A percentile compares a stretch with the other conserved stretches of the same genome.
Evolutionary conservation across 2,113 vertebrate species (phyloP).

Genomic region (Oreamnos americanus): DNA sequence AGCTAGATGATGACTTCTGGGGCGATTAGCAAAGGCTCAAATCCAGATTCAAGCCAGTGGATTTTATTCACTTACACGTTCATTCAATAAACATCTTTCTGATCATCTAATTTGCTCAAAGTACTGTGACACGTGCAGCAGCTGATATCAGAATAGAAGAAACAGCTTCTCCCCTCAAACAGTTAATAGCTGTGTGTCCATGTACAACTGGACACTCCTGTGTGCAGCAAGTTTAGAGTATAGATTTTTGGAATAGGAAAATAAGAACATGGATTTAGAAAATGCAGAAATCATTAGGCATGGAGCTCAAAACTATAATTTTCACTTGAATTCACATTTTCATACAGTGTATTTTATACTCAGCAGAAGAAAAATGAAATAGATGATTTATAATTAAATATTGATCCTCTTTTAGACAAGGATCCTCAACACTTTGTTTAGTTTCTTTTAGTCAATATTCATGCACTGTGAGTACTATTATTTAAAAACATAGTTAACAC

Average conservation of each 20-base stretch:
- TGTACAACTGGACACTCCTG: not conserved
- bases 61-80: constrained; percentile 6
- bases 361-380: not conserved
- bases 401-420: not conserved
- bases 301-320: not conserved
- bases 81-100: constrained; percentile 18
- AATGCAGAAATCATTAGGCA: not conserved
- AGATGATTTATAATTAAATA: not conserved
- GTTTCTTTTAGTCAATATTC: not conserved
- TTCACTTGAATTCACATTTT: not conserved
- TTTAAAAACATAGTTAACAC: not conserved
- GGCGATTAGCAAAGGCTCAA: not conserved
- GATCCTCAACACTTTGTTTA: not conserved
- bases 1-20: too few species aligned
- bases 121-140: not conserved
- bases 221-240: not conserved
- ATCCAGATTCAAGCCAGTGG: not conserved
- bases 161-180: not conserved
- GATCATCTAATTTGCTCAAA: constrained; percentile 4
- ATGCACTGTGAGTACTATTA: not conserved
- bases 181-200: not conserved
- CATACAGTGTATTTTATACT: not conserved
- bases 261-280: not conserved
- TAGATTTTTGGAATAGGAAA: not conserved
- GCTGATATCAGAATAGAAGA: not conserved